Base-by-base conservation (phyloP, 2,113 vertebrate species). In the Phaethornis superciliosus region DNA sequence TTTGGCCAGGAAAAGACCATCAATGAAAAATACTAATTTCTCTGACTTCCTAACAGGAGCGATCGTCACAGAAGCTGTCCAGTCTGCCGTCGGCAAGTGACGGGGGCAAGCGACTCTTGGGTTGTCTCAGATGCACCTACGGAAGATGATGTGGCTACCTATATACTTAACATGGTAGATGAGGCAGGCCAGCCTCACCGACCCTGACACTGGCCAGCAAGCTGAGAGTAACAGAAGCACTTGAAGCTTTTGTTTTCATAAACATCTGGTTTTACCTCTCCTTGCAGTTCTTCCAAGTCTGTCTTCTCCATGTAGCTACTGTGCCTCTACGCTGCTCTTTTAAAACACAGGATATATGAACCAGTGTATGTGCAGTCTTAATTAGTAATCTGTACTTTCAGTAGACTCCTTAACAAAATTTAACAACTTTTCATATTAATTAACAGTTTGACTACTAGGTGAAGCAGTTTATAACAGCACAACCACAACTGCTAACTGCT, bases 81-180 rank as follows among this genome's bases (percentile, higher is more conserved):
- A 2, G 98, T 99, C 82, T 99, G 99, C 81, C 99, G 99, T 60
- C 97, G 99, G 62, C 99, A 99, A 47, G 99, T 99, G 95, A 98
- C 98, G 0, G 99, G 98, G 70, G 98, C 98, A 78, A 98, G 98
- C 60, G 99, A 99, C 30, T 99, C 99, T 10, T 99, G 99, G 99
- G 99, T 99, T 40, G 99, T 99, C 80, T 99, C 99, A 23, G 99
- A 99, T 40, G 98, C 99, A 26, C 99, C 99, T 59, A 99, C 99
- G 13, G 98, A 99, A 96, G 98, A 99, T 42, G 99, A 99, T 86
- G 96, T 99, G 20, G 99, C 99, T 32, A 98, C 98, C 81, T 99
- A 99, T 58, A 99, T 99, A 93, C 98, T 99, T 58, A 99, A 99
- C 96, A 97, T 99, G 97, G 99, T 99, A 10, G 99, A 99, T 32